Conservation (phyloP, 2,113 vertebrate species). For the Motacilla alba region DNA sequence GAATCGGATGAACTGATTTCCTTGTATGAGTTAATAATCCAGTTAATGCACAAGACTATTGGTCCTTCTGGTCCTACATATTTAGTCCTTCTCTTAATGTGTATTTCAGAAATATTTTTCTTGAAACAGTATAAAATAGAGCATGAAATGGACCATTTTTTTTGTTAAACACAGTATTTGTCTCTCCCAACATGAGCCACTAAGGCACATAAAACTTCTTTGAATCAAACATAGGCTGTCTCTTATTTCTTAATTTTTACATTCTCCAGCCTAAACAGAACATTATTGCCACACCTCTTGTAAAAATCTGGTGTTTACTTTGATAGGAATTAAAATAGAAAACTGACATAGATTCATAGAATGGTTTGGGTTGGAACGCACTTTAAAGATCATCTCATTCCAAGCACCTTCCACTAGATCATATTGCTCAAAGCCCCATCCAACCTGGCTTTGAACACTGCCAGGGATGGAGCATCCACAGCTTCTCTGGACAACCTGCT, state of each 20-base stretch:
- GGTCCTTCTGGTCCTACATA: not conserved
- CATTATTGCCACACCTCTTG: not conserved
- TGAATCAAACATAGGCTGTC: not conserved
- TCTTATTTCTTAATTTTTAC: too few species aligned
- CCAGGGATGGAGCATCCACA: not conserved
- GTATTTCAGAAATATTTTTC: not conserved
- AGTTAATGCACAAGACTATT: not conserved
- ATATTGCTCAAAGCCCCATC: not conserved
- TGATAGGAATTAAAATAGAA: not conserved
- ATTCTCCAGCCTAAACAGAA: not conserved
- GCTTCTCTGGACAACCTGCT: not conserved
- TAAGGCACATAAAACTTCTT: not conserved
- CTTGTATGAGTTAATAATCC: not conserved
- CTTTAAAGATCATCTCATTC: not conserved
- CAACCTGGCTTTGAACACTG: not conserved
- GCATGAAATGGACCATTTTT: not conserved
- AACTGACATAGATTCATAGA: not conserved
- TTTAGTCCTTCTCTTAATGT: not conserved
- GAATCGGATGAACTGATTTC: not conserved
- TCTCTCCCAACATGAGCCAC: not conserved
- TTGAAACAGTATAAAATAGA: not conserved
- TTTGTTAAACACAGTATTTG: not conserved
- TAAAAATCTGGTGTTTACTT: not conserved
- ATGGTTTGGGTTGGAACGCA: not conserved
- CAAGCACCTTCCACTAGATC: too few species aligned